These are phyloP conservation scores for Procavia capensis DNA, from an alignment of 2,113 vertebrate species.

Conservation along the genomic window DNA sequence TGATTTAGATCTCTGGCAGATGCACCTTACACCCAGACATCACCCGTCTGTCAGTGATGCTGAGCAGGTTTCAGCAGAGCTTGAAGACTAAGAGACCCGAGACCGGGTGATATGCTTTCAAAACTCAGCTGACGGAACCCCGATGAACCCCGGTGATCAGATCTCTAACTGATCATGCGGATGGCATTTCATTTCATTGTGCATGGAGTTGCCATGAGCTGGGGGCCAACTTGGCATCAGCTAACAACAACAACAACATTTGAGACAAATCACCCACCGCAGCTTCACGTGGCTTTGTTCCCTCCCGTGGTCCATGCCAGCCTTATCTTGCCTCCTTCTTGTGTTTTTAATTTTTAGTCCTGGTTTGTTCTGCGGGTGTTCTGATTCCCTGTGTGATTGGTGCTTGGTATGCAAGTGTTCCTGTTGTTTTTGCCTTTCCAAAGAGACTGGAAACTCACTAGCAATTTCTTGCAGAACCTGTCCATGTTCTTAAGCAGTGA, in stretches of 20 bases:
- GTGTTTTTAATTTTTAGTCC: background rate
- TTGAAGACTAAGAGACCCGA: background rate
- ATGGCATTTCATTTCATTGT: background rate
- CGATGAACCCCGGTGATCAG: background rate
- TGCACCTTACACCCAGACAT: background rate
- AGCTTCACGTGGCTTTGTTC: background rate
- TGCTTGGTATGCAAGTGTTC: background rate
- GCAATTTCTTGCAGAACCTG: conserved; percentile 14
- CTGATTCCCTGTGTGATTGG: background rate
- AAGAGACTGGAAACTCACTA: conserved; percentile 29
- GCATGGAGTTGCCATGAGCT: background rate
- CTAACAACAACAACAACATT: background rate
- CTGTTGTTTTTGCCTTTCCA: conserved; percentile 33
- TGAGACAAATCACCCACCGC: background rate
- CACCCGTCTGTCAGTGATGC: background rate
- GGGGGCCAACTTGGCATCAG: background rate
- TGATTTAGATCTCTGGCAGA: background rate
- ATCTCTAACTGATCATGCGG: background rate
- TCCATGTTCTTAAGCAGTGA: background rate
- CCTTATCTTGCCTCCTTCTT: background rate
- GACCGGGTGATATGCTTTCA: background rate
- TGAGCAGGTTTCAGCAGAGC: background rate
- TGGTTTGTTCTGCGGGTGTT: background rate
- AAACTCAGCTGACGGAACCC: background rate
- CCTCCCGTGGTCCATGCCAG: background rate